Evolutionary conservation across 2,113 vertebrate genomes (phyloP), one percentile per base, ranked within the genome.

Genomic region (Carassius gibelio): DNA sequence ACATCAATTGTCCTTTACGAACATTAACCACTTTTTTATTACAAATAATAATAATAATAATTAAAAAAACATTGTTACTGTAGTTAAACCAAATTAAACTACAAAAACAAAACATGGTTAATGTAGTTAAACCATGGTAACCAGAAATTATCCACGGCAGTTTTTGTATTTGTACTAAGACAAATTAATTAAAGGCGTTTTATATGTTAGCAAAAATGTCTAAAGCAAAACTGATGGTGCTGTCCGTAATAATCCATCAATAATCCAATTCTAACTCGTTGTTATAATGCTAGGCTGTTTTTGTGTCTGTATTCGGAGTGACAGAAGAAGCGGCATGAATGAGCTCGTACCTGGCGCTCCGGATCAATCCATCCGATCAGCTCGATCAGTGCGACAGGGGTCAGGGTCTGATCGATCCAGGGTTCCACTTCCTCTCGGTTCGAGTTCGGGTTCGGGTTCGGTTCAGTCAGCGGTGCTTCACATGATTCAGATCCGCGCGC

Each of bases 351-450:
- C 36, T 21, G 68, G 8, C 0, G 36, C 68, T 21, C 19, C 19
- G 5, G 36, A 42, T 71, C 68, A 71, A 42, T 71, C 68, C 68
- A 71, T 71, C 36, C 68, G 68, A n/a, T 42, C 68, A 42, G 68
- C 36, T 21, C 68, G 68, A 71, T 42, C 68, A 71, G 68, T 71
- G 17, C 68, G 8, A 15, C 68, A 34, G 34, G 68, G 21, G 7
- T 71, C 68, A 3, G 8, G 17, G 34, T 36, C 9, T 8, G 42
- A 5, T 38, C 38, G 38, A 5, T 5, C 38, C 38, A 38, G 38
- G 38, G 38, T 66, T 14, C 23, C 62, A 26, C 23, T 30, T 64
- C 10, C 4, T 10, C 10, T 62, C 21, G 21, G 59, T 61, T 61
- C 59, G 8, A 3, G 19, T 59, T 61, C 59, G 8, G 3, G 19